Evolutionary conservation across 2,797 vertebrate species (phyloP).

Genomic region (Linurgus olivaceus): DNA sequence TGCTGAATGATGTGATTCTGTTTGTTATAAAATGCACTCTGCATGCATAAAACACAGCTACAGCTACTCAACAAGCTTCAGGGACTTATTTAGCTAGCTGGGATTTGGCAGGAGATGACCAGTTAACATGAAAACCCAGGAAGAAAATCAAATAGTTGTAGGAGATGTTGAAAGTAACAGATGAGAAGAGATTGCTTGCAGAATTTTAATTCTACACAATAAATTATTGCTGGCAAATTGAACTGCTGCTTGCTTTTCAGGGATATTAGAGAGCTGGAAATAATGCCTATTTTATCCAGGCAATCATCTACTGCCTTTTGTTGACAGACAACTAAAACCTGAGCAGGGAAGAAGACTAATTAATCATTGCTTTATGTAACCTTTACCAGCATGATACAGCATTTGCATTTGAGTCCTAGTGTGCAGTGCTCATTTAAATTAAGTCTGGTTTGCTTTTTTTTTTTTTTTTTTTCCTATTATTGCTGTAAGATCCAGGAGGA

Average conservation of each 20-base stretch:
- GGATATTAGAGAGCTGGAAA: not conserved
- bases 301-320: not conserved
- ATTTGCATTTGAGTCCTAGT: not conserved
- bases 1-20: not conserved
- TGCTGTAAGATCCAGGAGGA: not conserved
- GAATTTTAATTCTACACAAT: constrained; percentile 19
- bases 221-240: constrained; percentile 10
- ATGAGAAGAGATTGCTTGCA: not conserved
- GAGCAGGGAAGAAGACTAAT: not conserved
- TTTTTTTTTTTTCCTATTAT: not conserved
- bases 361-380: constrained; percentile 25
- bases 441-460: not conserved
- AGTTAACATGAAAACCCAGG: constrained; percentile 34
- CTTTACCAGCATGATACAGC: not conserved
- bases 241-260: constrained; percentile 4
- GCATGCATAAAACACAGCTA: not conserved
- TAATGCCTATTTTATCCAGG: not conserved
- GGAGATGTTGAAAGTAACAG: constrained; percentile 28
- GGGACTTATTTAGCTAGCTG: not conserved
- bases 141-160: constrained; percentile 36
- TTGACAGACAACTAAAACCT: not conserved
- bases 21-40: not conserved
- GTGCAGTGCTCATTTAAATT: not conserved
- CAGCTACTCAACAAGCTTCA: not conserved
- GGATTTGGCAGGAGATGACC: constrained; percentile 20